Evolutionary conservation across 1,140 invertebrate species (phyloP).

Genomic region (Pogonus chalceus): DNA sequence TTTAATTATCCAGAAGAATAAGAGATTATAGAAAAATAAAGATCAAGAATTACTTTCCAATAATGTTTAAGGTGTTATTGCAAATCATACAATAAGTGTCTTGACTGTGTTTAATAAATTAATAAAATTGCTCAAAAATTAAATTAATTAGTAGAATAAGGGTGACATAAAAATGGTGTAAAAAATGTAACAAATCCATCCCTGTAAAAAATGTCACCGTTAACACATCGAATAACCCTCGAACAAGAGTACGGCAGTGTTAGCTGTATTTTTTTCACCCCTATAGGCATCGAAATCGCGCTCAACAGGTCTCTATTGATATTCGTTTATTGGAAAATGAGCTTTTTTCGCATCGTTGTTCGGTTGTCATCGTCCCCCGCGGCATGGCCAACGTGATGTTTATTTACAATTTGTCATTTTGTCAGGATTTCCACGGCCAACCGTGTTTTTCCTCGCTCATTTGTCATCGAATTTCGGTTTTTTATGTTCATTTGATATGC

Average conservation of each 20-base stretch:
- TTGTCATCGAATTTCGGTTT: not conserved
- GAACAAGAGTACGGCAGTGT: not conserved
- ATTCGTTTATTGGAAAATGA: conserved; percentile 6
- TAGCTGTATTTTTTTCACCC: not conserved
- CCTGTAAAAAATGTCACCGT: not conserved
- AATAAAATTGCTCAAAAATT: not conserved
- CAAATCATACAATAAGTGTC: too few species aligned
- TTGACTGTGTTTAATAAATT: too few species aligned
- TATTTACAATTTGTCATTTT: conserved; percentile 8
- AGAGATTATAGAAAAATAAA: too few species aligned
- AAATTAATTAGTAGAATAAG: not conserved
- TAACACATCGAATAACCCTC: not conserved
- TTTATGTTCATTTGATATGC: not conserved
- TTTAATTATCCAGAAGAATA: too few species aligned
- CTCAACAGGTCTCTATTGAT: conserved; percentile 1
- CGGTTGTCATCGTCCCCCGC: not conserved
- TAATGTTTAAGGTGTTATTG: too few species aligned
- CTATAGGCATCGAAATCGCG: not conserved
- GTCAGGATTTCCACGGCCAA: not conserved
- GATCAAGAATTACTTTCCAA: too few species aligned
- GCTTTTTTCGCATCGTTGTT: not conserved
- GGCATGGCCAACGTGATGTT: not conserved
- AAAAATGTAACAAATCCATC: not conserved
- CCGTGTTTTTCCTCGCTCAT: not conserved
- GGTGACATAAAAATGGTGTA: not conserved